These are phyloP conservation scores for Ovis canadensis DNA, from an alignment of 2,113 vertebrate species.

Conservation along the genomic window DNA sequence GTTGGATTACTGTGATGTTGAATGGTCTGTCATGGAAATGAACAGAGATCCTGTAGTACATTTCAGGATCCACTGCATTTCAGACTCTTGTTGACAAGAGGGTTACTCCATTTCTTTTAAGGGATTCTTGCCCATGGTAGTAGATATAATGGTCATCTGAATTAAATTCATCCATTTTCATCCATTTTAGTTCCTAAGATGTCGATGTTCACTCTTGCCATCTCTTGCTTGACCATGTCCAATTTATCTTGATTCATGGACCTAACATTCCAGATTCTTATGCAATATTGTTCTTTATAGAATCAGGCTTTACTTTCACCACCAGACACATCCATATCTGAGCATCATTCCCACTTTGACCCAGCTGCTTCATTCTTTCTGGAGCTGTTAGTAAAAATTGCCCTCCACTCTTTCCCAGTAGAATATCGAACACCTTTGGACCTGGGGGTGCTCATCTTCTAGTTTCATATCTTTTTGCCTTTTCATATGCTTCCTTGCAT, in stretches of 20 bases:
- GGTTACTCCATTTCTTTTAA: background rate
- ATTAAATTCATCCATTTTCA: background rate
- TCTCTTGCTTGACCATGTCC: background rate
- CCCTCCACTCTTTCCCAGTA: background rate
- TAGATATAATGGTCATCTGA: background rate
- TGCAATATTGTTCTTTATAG: background rate
- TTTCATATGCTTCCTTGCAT: background rate
- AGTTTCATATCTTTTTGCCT: background rate
- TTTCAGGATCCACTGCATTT: background rate
- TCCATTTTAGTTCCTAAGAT: background rate
- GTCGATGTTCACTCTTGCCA: fast-evolving
- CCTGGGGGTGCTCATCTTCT: background rate
- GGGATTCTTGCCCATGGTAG: background rate
- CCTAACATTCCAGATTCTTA: background rate
- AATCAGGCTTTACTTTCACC: background rate
- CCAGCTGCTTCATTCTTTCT: background rate
- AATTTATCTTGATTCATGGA: background rate
- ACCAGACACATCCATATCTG: background rate
- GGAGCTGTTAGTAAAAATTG: background rate
- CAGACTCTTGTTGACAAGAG: background rate
- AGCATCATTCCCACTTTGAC: background rate
- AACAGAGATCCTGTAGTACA: background rate
- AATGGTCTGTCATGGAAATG: background rate
- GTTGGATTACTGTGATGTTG: background rate
- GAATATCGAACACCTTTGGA: background rate